Base-by-base conservation (phyloP, 2,797 vertebrate species). In the Anas bernieri region DNA sequence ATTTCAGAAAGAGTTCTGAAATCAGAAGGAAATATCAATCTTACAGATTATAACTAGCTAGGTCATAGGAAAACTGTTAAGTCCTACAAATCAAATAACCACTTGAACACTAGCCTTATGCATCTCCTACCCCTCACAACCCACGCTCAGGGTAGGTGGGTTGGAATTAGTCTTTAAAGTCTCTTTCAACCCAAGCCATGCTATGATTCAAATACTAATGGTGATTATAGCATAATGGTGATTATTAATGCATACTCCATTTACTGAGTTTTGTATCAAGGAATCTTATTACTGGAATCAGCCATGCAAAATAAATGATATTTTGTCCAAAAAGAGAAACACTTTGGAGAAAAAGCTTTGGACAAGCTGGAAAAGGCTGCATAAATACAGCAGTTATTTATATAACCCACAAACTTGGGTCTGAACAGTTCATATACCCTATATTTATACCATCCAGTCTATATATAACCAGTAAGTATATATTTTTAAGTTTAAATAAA, bases 231-330 rank as follows among this genome's bases (percentile, higher is more conserved):
- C 18, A 3, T 21, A 64, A 41, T 7, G 1, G 41, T 20, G 55
- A 52, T 9, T 62, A 72, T 6, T 76, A 39, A 28, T 25, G 23
- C 21, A 46, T 23, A 43, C 12, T 58, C 5, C 54, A 68, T 45
- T 52, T 64, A 54, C 16, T 7, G 33, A 68, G 28, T 64, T 52
- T 66, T 31, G 9, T 17, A 78, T 33, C 4, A 78, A 54, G 13
- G 30, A 50, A 54, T 11, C 2, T 54, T 23, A 30, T 33, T 58
- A 58, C 3, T 68, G 33, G 43, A 76, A 83, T 68, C 5, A 67
- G 41, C 4, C 0, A 0, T 46, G 37, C n/a, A 75, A 70, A 62
- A 7, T 20, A 41, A 55, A 7, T 2, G 1, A 67, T 23, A n/a
- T 3, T 16, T 52, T 3, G 25, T 31, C 9, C 9, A 35, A 28